Evolutionary conservation across 2,797 vertebrate genomes (phyloP).

Genomic region (Philypnodon macrostomus): DNA sequence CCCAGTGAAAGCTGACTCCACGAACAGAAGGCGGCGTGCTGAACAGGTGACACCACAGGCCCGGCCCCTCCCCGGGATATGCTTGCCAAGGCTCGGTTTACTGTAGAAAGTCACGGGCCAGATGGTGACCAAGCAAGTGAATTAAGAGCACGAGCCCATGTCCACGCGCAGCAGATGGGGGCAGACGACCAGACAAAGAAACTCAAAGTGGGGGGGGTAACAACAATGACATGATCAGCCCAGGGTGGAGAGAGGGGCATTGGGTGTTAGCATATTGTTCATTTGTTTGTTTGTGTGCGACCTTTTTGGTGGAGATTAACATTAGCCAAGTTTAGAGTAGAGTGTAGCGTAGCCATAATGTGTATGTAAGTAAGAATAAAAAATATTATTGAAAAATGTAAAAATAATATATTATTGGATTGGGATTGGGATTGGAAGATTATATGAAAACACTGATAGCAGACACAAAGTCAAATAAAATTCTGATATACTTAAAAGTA

Average conservation of each 20-base stretch:
- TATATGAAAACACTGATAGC: too few relatives aligned
- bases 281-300: constrained; percentile 57
- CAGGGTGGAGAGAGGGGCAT: constrained; percentile 34
- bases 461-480: too few relatives aligned
- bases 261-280: constrained; percentile 49
- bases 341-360: too few relatives aligned
- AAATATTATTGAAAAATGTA: too few relatives aligned
- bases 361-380: too few relatives aligned
- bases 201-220: constrained; percentile 28
- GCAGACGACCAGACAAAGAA: constrained; percentile 59
- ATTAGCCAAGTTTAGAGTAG: constrained; percentile 44
- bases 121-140: constrained; percentile 74
- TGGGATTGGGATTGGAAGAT: too few relatives aligned
- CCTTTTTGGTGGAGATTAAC: constrained; percentile 20
- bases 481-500: too few relatives aligned
- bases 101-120: constrained; percentile 69
- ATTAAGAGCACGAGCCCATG: constrained; percentile 55
- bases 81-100: constrained; percentile 62
- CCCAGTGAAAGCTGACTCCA: constrained; percentile 56
- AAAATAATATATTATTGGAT: too few relatives aligned
- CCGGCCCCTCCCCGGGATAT: constrained; percentile 32
- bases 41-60: constrained; percentile 68
- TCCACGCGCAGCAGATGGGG: constrained; percentile 66
- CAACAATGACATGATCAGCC: constrained; percentile 54
- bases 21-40: constrained; percentile 56